Percentiles rank a stretch among this genome's conserved stretches.
Conservation (phyloP, 1,140 invertebrate genomes). For the Onthophagus taurus region DNA sequence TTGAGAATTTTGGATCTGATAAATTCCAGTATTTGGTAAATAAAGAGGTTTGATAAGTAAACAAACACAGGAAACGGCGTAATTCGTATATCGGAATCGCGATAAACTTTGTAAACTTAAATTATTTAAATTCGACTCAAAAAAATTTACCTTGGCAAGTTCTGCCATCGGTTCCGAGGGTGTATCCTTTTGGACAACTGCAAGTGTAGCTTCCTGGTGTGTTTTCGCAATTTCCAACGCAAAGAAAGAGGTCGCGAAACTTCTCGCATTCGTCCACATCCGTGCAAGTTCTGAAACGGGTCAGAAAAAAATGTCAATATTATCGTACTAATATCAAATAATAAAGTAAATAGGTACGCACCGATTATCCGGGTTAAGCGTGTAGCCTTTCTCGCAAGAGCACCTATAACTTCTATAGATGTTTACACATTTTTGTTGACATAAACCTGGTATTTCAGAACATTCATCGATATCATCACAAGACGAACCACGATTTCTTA, state of each 20-base stretch:
- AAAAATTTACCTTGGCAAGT: slow-evolving; percentile 63
- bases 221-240: slow-evolving; percentile 81
- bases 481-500: slow-evolving; percentile 46
- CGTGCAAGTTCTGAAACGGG: slow-evolving; percentile 65
- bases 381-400: slow-evolving; percentile 63
- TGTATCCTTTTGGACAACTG: slow-evolving; percentile 77
- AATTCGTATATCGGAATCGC: no score
- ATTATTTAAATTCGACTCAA: no score
- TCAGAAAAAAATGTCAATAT: slow-evolving; percentile 21
- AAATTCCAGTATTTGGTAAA: no score
- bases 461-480: slow-evolving; percentile 65
- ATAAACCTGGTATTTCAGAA: slow-evolving; percentile 48
- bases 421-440: slow-evolving; percentile 78
- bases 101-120: no score
- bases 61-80: no score
- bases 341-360: slow-evolving; percentile 24
- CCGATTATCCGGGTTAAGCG: slow-evolving; percentile 60
- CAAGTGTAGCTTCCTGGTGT: slow-evolving; percentile 79
- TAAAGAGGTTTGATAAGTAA: no score
- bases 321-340: background rate
- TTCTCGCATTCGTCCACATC: slow-evolving; percentile 84
- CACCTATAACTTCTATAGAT: slow-evolving; percentile 75
- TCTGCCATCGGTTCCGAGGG: slow-evolving; percentile 53
- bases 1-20: no score
- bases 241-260: slow-evolving; percentile 58